Evolutionary conservation across 2,888 invertebrate species (phyloP).

Genomic region (Cloeon dipterum): DNA sequence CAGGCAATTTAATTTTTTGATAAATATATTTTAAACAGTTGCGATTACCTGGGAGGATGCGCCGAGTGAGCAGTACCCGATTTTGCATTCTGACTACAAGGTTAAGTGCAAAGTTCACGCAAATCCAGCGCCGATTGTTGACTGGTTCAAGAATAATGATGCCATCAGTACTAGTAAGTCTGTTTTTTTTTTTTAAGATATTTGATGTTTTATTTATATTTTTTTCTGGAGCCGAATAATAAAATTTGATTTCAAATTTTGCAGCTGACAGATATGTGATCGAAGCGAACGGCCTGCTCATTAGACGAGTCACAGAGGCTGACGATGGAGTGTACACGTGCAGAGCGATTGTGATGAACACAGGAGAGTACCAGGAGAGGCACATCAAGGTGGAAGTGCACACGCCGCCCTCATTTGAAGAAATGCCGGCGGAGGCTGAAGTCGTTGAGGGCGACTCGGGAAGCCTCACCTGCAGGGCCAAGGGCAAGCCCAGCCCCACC

Average conservation of each 20-base stretch:
- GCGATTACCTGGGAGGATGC: slow-evolving; percentile 73
- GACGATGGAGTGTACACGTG: slow-evolving; percentile 77
- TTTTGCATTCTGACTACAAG: slow-evolving; percentile 46
- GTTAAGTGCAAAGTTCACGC: slow-evolving; percentile 69
- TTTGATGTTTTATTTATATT: no score
- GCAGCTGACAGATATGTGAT: slow-evolving; percentile 44
- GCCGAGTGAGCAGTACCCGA: slow-evolving; percentile 59
- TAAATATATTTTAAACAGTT: slow-evolving; percentile 26
- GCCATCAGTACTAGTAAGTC: slow-evolving; percentile 28
- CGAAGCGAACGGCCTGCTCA: slow-evolving; percentile 48
- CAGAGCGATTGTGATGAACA: slow-evolving; percentile 59
- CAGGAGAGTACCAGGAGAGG: slow-evolving; percentile 54
- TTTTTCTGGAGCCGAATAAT: neutral
- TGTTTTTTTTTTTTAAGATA: neutral
- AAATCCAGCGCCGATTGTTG: slow-evolving; percentile 61
- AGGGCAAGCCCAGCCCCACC: slow-evolving; percentile 62
- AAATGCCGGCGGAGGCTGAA: slow-evolving; percentile 32
- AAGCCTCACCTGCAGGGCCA: slow-evolving; percentile 50
- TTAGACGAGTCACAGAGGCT: slow-evolving; percentile 50
- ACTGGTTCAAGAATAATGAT: slow-evolving; percentile 62
- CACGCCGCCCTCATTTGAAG: slow-evolving; percentile 45
- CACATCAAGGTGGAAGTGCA: slow-evolving; percentile 63
- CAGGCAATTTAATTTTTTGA: slow-evolving; percentile 18
- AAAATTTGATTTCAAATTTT: neutral
- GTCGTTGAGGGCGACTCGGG: slow-evolving; percentile 63